Evolutionary conservation across 2,888 invertebrate genomes (phyloP), one percentile per base, ranked within the genome.

Genomic region (Campoletis raptor): DNA sequence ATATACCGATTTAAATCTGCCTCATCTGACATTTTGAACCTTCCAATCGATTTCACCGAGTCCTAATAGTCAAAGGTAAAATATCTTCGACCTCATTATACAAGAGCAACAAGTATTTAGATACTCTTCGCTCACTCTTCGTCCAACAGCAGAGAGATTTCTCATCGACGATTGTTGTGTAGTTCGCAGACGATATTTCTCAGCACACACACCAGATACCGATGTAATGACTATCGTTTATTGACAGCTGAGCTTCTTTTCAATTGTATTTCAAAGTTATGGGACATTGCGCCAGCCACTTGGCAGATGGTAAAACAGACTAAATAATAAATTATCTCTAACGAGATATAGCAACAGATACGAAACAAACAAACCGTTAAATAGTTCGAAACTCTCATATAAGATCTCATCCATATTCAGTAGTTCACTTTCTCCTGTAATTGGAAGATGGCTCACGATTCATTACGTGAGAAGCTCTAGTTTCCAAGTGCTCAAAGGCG

Each of bases 1-100:
- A 83, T 80, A 73, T 48, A 72, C 37, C 72, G 83, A 80, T 83
- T 66, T 66, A 77, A 86, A 76, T 86, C 85, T 80, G 80, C 6
- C 52, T 30, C 2, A 30, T 30, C 64, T 80, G 83, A 83, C 83
- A 77, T 83, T 79, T 66, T 70, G 76, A 76, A 70, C 74, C 69
- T 15, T 52, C 36, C 70, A 24, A 85, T 70, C 83, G 79, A 72
- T 76, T 45, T 64, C 21, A 48, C n/a, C 79, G 42, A 24, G 45
- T 30, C 76, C 12, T n/a, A 1, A 69, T 36, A 81, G 42, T 52
- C 81, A 66, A 69, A 81, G 79, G 82, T 69, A 77, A 81, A 72
- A 81, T 72, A 77, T 77, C 72, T 66, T 57, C 74, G 78, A 74
- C 67, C 81, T 85, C 85, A 78, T 85, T 74, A 74, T 52, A 57